These are phyloP conservation scores for Yponomeuta sedellus DNA, from an alignment of 2,888 invertebrate genomes.

Conservation along the genomic window DNA sequence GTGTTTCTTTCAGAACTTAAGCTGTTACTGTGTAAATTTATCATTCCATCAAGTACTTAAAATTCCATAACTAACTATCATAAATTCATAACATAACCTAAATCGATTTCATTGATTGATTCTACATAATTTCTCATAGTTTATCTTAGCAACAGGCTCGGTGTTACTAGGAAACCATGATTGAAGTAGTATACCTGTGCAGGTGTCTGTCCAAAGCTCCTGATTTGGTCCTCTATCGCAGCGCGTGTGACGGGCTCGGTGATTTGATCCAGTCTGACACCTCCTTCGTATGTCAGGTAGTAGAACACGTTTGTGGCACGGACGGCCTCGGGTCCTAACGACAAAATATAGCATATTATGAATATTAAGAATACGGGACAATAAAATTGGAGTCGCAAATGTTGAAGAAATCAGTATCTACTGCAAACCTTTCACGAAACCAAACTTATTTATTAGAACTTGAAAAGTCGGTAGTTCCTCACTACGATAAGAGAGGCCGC, in stretches of 20 bases:
- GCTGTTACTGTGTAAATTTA: no score
- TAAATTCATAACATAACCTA: no score
- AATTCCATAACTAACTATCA: no score
- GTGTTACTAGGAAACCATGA: no score
- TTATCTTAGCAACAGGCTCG: no score
- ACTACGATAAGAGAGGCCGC: no score
- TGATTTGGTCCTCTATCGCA: constrained; percentile 97
- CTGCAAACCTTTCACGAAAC: background rate
- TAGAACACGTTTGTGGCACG: constrained; percentile 99
- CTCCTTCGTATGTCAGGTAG: constrained; percentile 99
- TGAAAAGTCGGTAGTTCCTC: no score
- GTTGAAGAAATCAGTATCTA: no score
- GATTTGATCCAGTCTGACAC: constrained; percentile 93
- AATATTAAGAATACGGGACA: background rate
- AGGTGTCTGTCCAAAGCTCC: constrained; percentile 99
- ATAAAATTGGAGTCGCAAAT: background rate
- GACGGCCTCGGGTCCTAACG: constrained; percentile 93
- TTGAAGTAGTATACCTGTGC: constrained; percentile 76
- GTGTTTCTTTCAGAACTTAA: no score
- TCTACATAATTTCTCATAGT: no score
- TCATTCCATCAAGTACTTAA: no score
- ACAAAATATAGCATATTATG: background rate
- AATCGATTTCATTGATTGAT: no score
- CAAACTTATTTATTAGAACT: background rate
- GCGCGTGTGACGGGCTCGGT: constrained; percentile 93